Percentiles rank a stretch among this genome's conserved stretches.
Conservation (phyloP, 2,113 vertebrate genomes). For the Hippocampus barbouri region DNA sequence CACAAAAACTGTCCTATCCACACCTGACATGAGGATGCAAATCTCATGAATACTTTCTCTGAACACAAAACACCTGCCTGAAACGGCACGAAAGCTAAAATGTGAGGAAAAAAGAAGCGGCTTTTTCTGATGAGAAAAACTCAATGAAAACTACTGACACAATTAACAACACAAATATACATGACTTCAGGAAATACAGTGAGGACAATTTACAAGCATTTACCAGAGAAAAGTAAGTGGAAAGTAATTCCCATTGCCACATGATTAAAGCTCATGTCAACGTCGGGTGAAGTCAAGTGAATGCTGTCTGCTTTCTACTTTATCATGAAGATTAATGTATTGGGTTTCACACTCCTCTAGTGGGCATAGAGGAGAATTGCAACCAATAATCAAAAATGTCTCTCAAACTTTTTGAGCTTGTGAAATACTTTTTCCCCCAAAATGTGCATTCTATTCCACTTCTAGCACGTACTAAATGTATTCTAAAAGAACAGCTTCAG, state of each 20-base stretch:
- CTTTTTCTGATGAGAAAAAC: constrained; percentile 22
- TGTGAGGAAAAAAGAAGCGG: neutral
- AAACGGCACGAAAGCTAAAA: neutral
- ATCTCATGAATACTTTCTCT: constrained; percentile 36
- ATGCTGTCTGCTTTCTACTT: neutral
- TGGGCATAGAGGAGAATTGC: constrained; percentile 49
- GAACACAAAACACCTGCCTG: constrained; percentile 12
- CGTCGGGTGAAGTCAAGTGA: neutral
- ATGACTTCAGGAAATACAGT: neutral
- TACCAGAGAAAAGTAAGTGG: constrained; percentile 1
- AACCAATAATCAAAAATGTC: neutral
- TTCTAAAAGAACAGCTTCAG: too few relatives aligned
- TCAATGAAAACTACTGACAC: constrained; percentile 25
- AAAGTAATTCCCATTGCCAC: neutral
- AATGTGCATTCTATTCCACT: neutral
- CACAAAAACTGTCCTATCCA: constrained; percentile 24
- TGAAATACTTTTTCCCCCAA: neutral
- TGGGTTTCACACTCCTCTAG: constrained; percentile 58
- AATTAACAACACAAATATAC: constrained; percentile 12
- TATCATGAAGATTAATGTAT: neutral
- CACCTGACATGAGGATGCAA: constrained; percentile 23
- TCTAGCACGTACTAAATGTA: too few relatives aligned
- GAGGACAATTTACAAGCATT: constrained; percentile 5
- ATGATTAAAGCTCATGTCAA: neutral
- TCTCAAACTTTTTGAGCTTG: neutral